These are phyloP conservation scores for Alloplasta piceator DNA, from an alignment of 2,888 invertebrate genomes.

Conservation along the genomic window DNA sequence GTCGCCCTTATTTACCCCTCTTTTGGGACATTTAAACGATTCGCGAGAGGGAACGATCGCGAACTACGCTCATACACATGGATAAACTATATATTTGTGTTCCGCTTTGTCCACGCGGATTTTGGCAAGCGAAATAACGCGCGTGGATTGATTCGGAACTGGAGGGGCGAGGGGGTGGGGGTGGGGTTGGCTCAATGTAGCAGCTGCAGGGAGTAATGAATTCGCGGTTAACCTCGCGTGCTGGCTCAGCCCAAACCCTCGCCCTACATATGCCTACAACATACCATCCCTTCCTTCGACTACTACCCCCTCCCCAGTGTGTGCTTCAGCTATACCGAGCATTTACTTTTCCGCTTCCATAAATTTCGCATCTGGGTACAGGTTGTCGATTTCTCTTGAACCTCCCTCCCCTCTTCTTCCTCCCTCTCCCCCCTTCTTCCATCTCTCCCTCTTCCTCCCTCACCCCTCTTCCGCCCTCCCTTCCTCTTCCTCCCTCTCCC, in stretches of 20 bases:
- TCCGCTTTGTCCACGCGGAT: conserved; percentile 54
- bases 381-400: conserved; percentile 67
- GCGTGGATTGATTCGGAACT: conserved; percentile 63
- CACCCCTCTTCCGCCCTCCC: background rate
- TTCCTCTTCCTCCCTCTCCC: conserved; percentile 2
- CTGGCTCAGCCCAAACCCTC: conserved; percentile 58
- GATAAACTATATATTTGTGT: conserved; percentile 24
- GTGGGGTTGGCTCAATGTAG: conserved; percentile 12
- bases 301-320: background rate
- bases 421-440: background rate
- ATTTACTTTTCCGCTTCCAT: conserved; percentile 66
- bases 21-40: conserved; percentile 5
- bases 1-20: no score
- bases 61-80: background rate
- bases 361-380: conserved; percentile 65
- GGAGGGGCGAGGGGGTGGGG: conserved; percentile 9
- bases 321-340: conserved; percentile 49
- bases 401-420: conserved; percentile 11
- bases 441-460: background rate
- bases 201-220: conserved; percentile 63
- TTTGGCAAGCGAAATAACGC: conserved; percentile 64
- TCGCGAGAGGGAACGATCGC: background rate
- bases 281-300: no score
- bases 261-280: background rate
- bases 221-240: conserved; percentile 65